Base-by-base conservation (phyloP, 2,797 vertebrate species). In the Phrynocephalus forsythii region DNA sequence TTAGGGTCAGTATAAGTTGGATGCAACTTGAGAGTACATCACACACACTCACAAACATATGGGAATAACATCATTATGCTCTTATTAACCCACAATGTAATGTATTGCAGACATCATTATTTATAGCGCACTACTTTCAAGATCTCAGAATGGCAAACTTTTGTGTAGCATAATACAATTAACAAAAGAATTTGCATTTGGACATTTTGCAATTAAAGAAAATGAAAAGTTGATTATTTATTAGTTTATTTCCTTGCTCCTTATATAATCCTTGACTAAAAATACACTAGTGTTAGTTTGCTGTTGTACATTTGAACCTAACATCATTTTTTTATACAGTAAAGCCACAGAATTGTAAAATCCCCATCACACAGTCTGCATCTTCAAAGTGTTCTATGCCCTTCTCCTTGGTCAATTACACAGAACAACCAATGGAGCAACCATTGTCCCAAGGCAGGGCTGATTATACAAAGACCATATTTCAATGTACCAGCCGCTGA, bases 401-500 rank as follows among this genome's bases (percentile, higher is more conserved):
- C 15, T n/a, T 20, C 11, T 68, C 30, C 10, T 77, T 66, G 20
- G 10, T 30, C n/a, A 22, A 44, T 10, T 6, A 24, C 11, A 67
- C 33, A 77, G 26, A 48, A 16, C 33, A 66, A 76, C 56, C 78
- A 68, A 5, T 68, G 63, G 60, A 68, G 4, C 73, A 28, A n/a
- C 9, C 10, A 15, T 6, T n/a, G 18, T 48, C 66, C 30, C 76
- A 30, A 26, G 20, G 63, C 30, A 86, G 24, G 26, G 33, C 85
- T 56, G 80, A 30, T 72, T 86, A 63, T 3, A 80, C 24, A 86
- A 72, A 81, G 26, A 24, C 22, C 48, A n/a, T 63, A 78, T 79
- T 13, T 72, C 67, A 80, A 72, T 33, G 30, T 60, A 28, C 60
- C 33, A 80, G 52, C 44, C 26, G 52, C 78, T n/a, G 52, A 80